Percentiles rank a stretch among this genome's conserved stretches.
These are phyloP conservation scores for Lycorma delicatula DNA, from an alignment of 1,140 invertebrate species.

Conservation along the genomic window DNA sequence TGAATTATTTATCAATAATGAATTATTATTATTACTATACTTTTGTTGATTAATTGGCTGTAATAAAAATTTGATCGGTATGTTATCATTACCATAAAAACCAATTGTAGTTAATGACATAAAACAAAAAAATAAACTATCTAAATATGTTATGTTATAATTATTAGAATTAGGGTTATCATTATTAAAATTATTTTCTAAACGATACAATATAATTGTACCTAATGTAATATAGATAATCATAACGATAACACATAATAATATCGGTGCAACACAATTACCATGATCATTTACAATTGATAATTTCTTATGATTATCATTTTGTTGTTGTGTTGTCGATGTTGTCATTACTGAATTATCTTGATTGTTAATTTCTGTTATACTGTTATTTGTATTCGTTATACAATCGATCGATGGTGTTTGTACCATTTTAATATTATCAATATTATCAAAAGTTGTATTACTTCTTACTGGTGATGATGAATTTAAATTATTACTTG, in stretches of 20 bases:
- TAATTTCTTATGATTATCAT: conserved; percentile 34
- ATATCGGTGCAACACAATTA: conserved; percentile 65
- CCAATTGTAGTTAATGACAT: conserved; percentile 89
- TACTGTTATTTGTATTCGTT: no score
- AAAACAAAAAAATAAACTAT: conserved; percentile 92
- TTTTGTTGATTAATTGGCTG: conserved; percentile 19
- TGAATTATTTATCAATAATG: no score
- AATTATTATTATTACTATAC: no score
- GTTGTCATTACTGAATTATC: conserved; percentile 11
- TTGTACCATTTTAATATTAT: not conserved
- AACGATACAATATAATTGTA: conserved; percentile 73
- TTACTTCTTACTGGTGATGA: conserved; percentile 9
- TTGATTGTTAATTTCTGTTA: no score
- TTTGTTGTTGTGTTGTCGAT: conserved; percentile 18
- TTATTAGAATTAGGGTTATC: no score
- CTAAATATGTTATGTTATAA: conserved; percentile 56
- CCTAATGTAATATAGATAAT: conserved; percentile 79
- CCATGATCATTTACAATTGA: conserved; percentile 52
- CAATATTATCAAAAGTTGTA: conserved; percentile 7
- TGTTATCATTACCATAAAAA: conserved; percentile 82
- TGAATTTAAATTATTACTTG: not conserved
- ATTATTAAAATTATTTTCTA: no score
- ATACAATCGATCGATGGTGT: conserved; percentile 39
- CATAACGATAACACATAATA: conserved; percentile 68
- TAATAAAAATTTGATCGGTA: conserved; percentile 54